phyloP scores from a whole-genome alignment of 2,113 vertebrate genomes.

The Dunckerocampus dactyliophorus region DNA sequence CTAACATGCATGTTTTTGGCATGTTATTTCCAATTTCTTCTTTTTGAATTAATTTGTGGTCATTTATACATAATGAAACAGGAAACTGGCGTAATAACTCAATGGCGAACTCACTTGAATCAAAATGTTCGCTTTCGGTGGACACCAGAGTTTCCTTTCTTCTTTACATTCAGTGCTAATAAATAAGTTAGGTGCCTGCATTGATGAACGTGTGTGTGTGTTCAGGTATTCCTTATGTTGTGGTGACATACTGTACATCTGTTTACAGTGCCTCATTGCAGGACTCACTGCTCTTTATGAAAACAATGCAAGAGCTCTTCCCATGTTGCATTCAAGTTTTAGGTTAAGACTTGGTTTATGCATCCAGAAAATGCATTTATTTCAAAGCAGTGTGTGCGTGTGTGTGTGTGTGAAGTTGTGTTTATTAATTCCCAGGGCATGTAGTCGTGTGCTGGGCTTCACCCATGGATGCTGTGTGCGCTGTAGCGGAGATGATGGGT shows the following conservation, averaged over 20 bases:
- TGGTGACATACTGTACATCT: neutral
- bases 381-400: neutral
- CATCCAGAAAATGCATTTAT: neutral
- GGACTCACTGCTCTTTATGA: neutral
- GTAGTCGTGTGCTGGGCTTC: conserved; percentile 28
- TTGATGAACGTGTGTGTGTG: neutral
- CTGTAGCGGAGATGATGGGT: conserved; percentile 66
- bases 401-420: neutral
- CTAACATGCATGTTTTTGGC: too few species aligned
- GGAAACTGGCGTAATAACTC: too few species aligned
- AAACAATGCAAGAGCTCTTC: too few species aligned
- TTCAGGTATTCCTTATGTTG: neutral
- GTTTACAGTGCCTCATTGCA: conserved; percentile 1
- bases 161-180: neutral
- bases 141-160: neutral
- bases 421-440: conserved; percentile 13
- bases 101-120: too few species aligned
- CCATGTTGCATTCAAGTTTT: neutral
- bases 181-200: neutral
- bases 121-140: neutral
- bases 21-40: too few species aligned
- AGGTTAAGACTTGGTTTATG: neutral
- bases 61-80: too few species aligned
- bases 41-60: too few species aligned
- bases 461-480: conserved; percentile 39